Base-by-base conservation (phyloP, 37 sponge, comb jelly and placozoan species). In the Crambe crambe region DNA sequence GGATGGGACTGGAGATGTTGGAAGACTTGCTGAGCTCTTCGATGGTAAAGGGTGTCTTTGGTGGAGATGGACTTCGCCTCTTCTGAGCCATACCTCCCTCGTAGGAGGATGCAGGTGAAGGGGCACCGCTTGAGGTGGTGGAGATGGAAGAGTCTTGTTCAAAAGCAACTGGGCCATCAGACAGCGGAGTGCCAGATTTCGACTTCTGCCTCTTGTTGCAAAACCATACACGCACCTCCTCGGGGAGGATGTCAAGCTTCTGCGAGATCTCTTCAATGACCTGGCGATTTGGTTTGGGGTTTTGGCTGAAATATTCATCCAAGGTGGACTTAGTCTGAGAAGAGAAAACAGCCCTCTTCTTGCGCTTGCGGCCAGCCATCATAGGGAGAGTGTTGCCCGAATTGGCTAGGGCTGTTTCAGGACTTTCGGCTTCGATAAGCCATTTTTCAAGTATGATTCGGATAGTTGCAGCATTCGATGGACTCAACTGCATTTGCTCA, bases 141-240 rank as follows among this genome's bases (percentile, higher is more conserved):
- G 56, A 8, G 0, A 26, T 30, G 62, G 15, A 58, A 9, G 74
- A 34, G 1, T 18, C 23, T 35, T 36, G 54, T 9, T 20, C 36
- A 25, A 34, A 41, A 42, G 41, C 35, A n/a, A 39, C 26, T 32
- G 17, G 43, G 59, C 3, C 22, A 44, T 40, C 47, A 34, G 51
- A 12, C 18, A 27, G 40, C 20, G n/a, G 25, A 3, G 17, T 29
- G 31, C 10, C 32, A 5, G 83, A 80, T 60, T 88, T 87, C 61
- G 73, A 63, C 80, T 95, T 95, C 83, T 95, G 95, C 1, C 95
- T 70, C 61, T 95, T 95, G 89, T 95, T 95, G 74, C 95, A 95
- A 39, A 95, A 95, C 95, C 95, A 95, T 35, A 95, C 91, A 1
- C 95, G 80, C 40, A 95, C 91, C 79, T 95, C 95, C 58, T 95